Base-by-base conservation (phyloP, 64 coral and sea anemone genomes). In the Montipora sp. region DNA sequence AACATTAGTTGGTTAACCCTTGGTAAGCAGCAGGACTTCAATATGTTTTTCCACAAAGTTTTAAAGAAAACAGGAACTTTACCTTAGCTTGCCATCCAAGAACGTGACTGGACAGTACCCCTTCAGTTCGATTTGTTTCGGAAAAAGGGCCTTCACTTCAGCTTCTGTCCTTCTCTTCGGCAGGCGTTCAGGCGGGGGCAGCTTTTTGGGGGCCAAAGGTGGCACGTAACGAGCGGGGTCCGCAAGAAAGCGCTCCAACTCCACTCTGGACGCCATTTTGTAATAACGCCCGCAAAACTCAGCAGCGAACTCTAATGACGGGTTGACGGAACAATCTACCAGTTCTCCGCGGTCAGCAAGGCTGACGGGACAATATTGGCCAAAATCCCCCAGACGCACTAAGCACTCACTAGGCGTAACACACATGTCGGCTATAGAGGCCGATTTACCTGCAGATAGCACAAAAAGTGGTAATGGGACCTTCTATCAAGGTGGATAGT, bases 261-360 rank as follows among this genome's bases (percentile, higher is more conserved):
- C 89, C 9, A 87, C 78, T 71, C 83, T 76, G 19, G 91, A 92
- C 18, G 87, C 94, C 95, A 99, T 94, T 84, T 99, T 99, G 75
- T 99, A 99, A 74, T 99, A 99, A 71, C 98, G 92, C 22, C 94
- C 92, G 24, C 98, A 86, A 78, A 94, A 99, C 77, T 99, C 98
- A 77, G 98, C 98, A 3, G 98, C 92, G 55, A 99, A 94, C 44
- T 94, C 94, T 0, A 99, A 92, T 9, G 98, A 94, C 20, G 92
- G 61, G 20, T 88, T 87, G 21, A 88, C 87, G 51, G 98, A 99
- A 81, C 98, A 99, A 67, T 99, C 98, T 3, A 99, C 94, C 66
- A 99, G 80, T 85, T 96, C 94, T 4, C 94, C 98, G 15, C 92
- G 84, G 79, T 98, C 97, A 24, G 91, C 92, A 8, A 98, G 80